Conservation (phyloP, 2,113 vertebrate species). For the Delphinus delphis region DNA sequence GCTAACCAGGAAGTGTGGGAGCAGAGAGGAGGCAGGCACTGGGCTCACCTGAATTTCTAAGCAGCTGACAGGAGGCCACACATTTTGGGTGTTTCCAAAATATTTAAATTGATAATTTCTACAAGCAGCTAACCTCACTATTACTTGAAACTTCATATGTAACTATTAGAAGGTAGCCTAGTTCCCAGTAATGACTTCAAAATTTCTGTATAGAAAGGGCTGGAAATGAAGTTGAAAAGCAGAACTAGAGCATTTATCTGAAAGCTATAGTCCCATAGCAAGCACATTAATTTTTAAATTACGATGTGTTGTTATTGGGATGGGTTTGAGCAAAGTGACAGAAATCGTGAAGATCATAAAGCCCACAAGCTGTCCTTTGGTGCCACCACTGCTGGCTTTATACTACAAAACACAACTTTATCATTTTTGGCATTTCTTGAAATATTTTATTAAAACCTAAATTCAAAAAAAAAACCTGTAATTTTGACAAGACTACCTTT, state of each 20-base stretch:
- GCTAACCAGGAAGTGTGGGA: background rate
- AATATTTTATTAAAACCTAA: conserved; percentile 35
- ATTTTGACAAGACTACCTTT: background rate
- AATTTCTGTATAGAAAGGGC: background rate
- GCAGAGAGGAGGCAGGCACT: background rate
- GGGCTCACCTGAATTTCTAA: background rate
- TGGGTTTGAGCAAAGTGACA: background rate
- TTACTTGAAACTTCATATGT: background rate
- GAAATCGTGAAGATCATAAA: background rate
- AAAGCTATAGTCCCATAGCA: background rate
- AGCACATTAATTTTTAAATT: background rate
- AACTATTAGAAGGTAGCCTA: background rate
- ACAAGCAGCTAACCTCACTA: background rate
- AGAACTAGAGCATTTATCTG: background rate
- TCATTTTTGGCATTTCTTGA: background rate
- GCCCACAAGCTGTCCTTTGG: background rate
- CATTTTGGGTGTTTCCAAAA: background rate
- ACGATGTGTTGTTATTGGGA: background rate
- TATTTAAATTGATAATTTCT: background rate
- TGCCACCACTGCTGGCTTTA: background rate
- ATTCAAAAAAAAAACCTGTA: background rate
- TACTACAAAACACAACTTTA: background rate
- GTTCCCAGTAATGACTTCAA: background rate
- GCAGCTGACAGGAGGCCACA: background rate
- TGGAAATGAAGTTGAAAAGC: background rate